Conservation (phyloP, 2,113 vertebrate genomes). For the Colistium nudipinnis region DNA sequence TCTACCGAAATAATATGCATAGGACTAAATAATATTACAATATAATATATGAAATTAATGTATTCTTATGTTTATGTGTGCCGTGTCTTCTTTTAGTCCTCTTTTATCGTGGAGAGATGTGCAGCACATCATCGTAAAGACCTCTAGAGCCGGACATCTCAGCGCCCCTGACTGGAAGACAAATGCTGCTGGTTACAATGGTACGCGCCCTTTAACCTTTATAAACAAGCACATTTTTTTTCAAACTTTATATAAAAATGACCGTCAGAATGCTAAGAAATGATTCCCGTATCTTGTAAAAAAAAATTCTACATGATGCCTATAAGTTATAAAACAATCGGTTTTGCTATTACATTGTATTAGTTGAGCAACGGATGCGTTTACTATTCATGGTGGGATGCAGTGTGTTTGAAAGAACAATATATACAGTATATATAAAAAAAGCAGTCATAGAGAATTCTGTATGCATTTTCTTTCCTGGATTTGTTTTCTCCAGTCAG, state of each 20-base stretch:
- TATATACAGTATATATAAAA: too few species aligned
- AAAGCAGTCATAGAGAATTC: conserved; percentile 1
- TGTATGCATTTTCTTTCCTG: conserved; percentile 8
- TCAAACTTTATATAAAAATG: too few species aligned
- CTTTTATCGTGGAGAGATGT: conserved; percentile 97
- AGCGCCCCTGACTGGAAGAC: conserved; percentile 99
- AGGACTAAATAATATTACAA: not conserved
- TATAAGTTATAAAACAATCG: too few species aligned
- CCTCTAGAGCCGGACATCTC: conserved; percentile 95
- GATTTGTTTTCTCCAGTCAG: conserved; percentile 16
- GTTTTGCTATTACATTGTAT: too few species aligned
- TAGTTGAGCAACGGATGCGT: not conserved
- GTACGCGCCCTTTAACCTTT: conserved; percentile 82
- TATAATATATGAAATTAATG: not conserved
- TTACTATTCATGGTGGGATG: not conserved
- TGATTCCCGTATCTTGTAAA: too few species aligned
- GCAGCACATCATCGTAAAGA: conserved; percentile 98
- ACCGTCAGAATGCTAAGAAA: too few species aligned
- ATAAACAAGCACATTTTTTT: too few species aligned
- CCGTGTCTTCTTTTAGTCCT: conserved; percentile 80
- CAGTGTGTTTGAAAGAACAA: conserved; percentile 8
- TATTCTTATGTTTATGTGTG: conserved; percentile 21
- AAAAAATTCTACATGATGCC: too few species aligned
- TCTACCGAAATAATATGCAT: not conserved
- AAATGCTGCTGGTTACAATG: conserved; percentile 98